A percentile compares a stretch with the other conserved stretches of the same genome.
Conservation (phyloP, 2,113 vertebrate genomes). For the Cathartes aura region DNA sequence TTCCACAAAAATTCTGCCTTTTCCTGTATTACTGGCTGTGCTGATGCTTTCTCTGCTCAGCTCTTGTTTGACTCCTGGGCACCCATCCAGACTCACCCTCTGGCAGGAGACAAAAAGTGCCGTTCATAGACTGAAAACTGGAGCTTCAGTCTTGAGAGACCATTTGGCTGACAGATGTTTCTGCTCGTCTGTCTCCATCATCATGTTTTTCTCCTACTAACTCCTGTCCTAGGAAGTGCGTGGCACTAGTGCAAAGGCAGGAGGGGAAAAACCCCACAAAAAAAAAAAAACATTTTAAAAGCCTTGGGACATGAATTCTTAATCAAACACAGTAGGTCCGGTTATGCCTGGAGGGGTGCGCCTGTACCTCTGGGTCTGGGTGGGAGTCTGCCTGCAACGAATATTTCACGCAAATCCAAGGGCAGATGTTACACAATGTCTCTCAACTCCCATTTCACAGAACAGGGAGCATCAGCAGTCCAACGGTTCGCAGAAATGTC, state of each 20-base stretch:
- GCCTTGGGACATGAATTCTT: neutral
- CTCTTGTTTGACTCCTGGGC: constrained; percentile 47
- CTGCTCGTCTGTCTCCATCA: neutral
- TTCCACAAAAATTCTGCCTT: constrained; percentile 40
- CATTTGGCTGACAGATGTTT: constrained; percentile 67
- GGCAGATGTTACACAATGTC: neutral
- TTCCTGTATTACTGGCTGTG: constrained; percentile 36
- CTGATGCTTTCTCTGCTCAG: constrained; percentile 1
- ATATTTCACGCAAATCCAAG: neutral
- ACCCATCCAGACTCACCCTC: constrained; percentile 20
- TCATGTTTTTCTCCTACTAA: neutral
- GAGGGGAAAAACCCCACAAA: neutral
- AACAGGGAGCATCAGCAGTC: neutral
- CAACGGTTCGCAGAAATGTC: neutral
- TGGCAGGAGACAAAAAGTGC: constrained; percentile 26
- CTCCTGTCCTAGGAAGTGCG: neutral
- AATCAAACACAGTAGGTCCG: neutral
- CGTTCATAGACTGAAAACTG: neutral
- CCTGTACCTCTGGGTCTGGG: neutral
- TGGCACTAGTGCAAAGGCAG: neutral
- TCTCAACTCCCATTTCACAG: neutral
- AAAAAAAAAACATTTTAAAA: neutral
- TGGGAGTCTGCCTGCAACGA: neutral
- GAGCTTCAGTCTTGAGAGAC: neutral
- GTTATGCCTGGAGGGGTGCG: neutral